phyloP scores from a whole-genome alignment of 2,888 invertebrate genomes.

The Xiphydria camelus region DNA sequence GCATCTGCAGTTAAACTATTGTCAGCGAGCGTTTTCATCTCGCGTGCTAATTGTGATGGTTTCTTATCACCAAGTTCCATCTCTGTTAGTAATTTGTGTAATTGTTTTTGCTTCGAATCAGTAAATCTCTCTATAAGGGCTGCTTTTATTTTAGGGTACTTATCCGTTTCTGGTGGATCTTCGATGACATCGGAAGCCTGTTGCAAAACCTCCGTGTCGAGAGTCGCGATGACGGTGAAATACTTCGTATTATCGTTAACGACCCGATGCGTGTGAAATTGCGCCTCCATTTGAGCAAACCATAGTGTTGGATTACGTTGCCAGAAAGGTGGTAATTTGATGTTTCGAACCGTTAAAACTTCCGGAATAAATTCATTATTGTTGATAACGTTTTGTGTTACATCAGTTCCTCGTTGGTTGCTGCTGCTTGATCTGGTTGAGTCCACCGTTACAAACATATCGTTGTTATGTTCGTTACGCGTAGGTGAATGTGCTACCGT shows the following conservation, averaged over 20 bases:
- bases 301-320: slow-evolving; percentile 14
- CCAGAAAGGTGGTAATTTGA: too few species aligned
- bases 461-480: too few species aligned
- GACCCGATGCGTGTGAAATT: slow-evolving; percentile 13
- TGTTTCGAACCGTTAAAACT: too few species aligned
- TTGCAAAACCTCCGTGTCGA: slow-evolving; percentile 16
- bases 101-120: slow-evolving; percentile 13
- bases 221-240: slow-evolving; percentile 9
- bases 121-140: slow-evolving; percentile 10
- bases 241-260: slow-evolving; percentile 12
- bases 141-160: slow-evolving; percentile 16
- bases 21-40: slow-evolving; percentile 16
- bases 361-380: too few species aligned
- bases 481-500: too few species aligned
- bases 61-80: slow-evolving; percentile 20
- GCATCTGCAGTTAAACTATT: slow-evolving; percentile 10
- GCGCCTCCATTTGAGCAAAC: slow-evolving; percentile 21
- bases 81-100: slow-evolving; percentile 14
- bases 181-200: slow-evolving; percentile 14
- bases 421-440: too few species aligned
- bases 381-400: too few species aligned
- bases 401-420: too few species aligned
- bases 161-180: slow-evolving; percentile 12
- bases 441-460: too few species aligned
- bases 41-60: slow-evolving; percentile 19